Evolutionary conservation across 2,797 vertebrate genomes (phyloP).

Genomic region (Mareca strepera): DNA sequence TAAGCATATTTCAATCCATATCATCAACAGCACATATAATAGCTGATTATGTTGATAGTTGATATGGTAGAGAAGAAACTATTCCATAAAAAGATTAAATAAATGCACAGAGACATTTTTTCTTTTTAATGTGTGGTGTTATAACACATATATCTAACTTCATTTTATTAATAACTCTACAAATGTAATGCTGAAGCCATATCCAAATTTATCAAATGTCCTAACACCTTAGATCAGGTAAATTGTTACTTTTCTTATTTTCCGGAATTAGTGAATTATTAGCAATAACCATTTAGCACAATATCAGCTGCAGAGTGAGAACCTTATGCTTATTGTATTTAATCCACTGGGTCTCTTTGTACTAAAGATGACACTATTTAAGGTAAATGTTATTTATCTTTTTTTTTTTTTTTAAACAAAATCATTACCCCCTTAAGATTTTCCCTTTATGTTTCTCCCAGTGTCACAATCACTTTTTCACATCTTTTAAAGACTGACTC

Average conservation of each 20-base stretch:
- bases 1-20: neutral
- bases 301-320: neutral
- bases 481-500: neutral
- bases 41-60: neutral
- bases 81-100: neutral
- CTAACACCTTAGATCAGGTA: neutral
- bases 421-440: neutral
- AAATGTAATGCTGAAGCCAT: neutral
- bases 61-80: neutral
- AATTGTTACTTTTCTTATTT: neutral
- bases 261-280: neutral
- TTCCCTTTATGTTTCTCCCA: neutral
- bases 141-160: neutral
- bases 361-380: neutral
- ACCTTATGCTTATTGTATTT: neutral
- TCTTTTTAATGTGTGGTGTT: rapidly evolving
- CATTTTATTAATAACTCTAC: neutral
- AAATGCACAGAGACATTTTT: neutral
- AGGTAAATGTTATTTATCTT: neutral
- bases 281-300: neutral
- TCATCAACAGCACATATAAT: neutral
- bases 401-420: neutral
- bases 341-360: neutral
- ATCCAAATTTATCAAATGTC: neutral
- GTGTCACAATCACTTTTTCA: neutral